Evolutionary conservation across 2,888 invertebrate species (phyloP), one percentile per base, ranked within the genome.

Genomic region (Suillia variegata): DNA sequence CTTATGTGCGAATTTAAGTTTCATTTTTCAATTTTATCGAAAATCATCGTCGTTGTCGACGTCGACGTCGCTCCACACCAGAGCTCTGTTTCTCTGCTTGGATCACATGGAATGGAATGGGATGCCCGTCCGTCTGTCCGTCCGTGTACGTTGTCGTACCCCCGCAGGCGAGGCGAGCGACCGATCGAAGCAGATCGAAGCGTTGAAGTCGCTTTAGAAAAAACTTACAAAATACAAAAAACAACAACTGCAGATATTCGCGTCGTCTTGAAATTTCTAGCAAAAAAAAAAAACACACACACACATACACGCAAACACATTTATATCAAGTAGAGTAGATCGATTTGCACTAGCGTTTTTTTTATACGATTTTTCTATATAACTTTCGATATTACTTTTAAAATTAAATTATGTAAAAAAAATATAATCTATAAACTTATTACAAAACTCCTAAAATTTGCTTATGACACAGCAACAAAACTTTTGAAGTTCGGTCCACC

Each of bases 171-270:
- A n/a, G n/a, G n/a, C n/a, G n/a, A n/a, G n/a, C n/a, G n/a, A n/a
- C n/a, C n/a, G n/a, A 45, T 45, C 45, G 6, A 8, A 5, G n/a
- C 38, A 20, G 4, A 4, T 6, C 8, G 45, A 45, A 18, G 5
- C 18, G 45, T 5, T 45, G 45, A 18, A 20, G 45, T 45, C 18
- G 5, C 45, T 45, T 45, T 45, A 45, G 45, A 45, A 45, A 45
- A 17, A n/a, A 38, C 6, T 4, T 4, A n/a, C 13, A 38, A 50
- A 50, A n/a, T 13, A 53, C 2, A 42, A 33, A 54, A 42, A 24
- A 61, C 48, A 63, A 62, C 48, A 70, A 59, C 68, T 68, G 65
- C 72, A 64, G 62, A 71, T 69, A 66, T 70, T 71, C 72, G 71
- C 67, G 71, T 69, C 63, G 68, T 68, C 54, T 50, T 17, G 17